A percentile compares a stretch with the other conserved stretches of the same genome.
These are phyloP conservation scores for Galerucella pusilla DNA, from an alignment of 2,888 invertebrate species.

Conservation along the genomic window DNA sequence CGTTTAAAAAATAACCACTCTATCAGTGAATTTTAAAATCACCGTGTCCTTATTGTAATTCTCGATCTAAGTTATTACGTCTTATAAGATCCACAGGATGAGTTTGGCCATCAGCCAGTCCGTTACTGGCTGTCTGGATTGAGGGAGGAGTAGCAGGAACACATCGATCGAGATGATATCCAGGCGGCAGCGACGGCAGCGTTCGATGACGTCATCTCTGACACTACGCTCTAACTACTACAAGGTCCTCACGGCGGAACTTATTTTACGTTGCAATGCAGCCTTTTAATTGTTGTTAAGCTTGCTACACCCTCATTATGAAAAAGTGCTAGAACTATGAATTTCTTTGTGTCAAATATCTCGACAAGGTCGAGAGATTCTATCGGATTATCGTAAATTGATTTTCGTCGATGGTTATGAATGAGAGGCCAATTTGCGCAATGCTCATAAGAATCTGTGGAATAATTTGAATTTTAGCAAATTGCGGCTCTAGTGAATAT, in stretches of 20 bases:
- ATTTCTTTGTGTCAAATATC: conserved; percentile 4
- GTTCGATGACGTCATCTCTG: conserved; percentile 59
- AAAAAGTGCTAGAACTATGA: conserved; percentile 3
- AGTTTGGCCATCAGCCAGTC: conserved; percentile 8
- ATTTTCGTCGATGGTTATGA: conserved; percentile 22
- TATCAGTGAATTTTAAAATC: too few species aligned
- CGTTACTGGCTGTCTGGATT: conserved; percentile 52
- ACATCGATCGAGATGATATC: conserved; percentile 54
- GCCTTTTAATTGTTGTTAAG: conserved; percentile 42
- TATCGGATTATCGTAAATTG: conserved; percentile 19
- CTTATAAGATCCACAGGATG: conserved; percentile 3
- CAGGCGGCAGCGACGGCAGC: conserved; percentile 36
- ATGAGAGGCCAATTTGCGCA: conserved; percentile 5
- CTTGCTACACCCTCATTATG: conserved; percentile 29
- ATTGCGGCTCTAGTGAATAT: too few species aligned
- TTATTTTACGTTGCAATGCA: conserved; percentile 41
- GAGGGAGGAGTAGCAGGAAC: conserved; percentile 51
- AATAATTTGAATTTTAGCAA: background rate
- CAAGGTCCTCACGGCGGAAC: conserved; percentile 44
- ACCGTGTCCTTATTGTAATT: background rate
- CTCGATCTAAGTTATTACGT: conserved; percentile 11
- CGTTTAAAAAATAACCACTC: too few species aligned
- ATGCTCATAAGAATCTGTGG: background rate
- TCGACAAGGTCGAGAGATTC: conserved; percentile 16
- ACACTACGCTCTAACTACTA: conserved; percentile 58